phyloP scores from a whole-genome alignment of 2,888 invertebrate species.

The Sphaerophoria taeniata region DNA sequence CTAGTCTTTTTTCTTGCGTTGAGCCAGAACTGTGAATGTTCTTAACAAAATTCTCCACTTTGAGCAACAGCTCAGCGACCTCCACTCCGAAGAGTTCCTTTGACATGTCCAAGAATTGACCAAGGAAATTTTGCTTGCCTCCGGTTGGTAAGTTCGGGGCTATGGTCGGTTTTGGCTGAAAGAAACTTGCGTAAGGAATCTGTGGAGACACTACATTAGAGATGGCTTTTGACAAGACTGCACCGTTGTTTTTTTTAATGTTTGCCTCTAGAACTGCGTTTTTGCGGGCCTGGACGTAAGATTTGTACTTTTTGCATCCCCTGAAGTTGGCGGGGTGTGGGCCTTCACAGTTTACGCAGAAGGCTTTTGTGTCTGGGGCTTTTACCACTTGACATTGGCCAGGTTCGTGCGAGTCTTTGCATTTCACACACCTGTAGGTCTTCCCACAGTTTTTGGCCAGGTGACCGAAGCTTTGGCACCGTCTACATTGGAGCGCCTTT shows the following conservation, averaged over 20 bases:
- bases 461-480: too few species aligned
- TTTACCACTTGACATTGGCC: not conserved
- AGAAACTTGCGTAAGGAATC: not conserved
- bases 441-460: not conserved
- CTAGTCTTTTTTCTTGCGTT: not conserved
- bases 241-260: not conserved
- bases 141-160: not conserved
- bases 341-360: not conserved
- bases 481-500: too few species aligned
- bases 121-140: not conserved
- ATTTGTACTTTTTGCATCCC: not conserved
- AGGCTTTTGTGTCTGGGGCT: not conserved
- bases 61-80: not conserved
- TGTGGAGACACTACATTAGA: not conserved
- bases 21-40: not conserved
- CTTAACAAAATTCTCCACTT: not conserved
- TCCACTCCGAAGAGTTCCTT: not conserved
- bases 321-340: conserved; percentile 2
- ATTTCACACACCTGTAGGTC: not conserved
- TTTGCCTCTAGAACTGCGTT: not conserved
- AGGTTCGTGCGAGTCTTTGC: not conserved
- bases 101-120: not conserved
- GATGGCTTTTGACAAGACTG: not conserved
- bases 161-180: not conserved
- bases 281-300: not conserved